Evolutionary conservation across 2,113 vertebrate genomes (phyloP).

Genomic region (Zapus hudsonius): DNA sequence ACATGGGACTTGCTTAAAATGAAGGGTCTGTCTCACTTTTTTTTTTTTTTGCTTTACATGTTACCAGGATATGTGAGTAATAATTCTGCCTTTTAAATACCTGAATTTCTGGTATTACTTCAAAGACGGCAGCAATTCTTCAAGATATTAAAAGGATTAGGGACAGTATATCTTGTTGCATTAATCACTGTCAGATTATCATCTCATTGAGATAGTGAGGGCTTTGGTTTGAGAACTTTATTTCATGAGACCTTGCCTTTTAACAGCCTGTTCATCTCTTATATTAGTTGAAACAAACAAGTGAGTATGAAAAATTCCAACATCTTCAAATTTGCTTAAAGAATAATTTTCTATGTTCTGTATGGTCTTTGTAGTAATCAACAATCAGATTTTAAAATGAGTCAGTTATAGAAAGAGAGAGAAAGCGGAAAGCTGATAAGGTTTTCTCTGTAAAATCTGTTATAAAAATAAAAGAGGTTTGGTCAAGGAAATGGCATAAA

Average conservation of each 20-base stretch:
- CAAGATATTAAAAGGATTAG: not conserved
- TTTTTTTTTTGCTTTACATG: not conserved
- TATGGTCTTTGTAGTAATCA: not conserved
- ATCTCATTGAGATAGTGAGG: not conserved
- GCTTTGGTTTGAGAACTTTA: not conserved
- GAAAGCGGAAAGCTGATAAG: slow-evolving; percentile 10
- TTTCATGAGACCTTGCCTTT: slow-evolving; percentile 13
- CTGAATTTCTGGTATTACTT: not conserved
- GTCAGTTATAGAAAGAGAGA: not conserved
- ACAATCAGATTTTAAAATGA: not conserved
- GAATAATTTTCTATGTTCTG: not conserved
- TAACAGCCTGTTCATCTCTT: not conserved
- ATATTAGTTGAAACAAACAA: not conserved
- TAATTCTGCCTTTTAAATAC: not conserved
- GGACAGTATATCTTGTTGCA: not conserved
- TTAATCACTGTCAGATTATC: not conserved
- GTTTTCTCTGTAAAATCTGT: slow-evolving; percentile 11
- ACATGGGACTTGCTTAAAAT: not conserved
- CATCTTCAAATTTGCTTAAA: slow-evolving; percentile 45
- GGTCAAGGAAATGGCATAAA: not conserved
- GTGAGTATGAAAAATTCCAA: not conserved
- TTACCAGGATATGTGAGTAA: not conserved
- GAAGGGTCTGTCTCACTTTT: not conserved
- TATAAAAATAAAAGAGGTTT: not conserved
- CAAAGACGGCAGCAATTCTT: not conserved